Evolutionary conservation across 2,888 invertebrate genomes (phyloP), one percentile per base, ranked within the genome.

Genomic region (Catocala sponsa): DNA sequence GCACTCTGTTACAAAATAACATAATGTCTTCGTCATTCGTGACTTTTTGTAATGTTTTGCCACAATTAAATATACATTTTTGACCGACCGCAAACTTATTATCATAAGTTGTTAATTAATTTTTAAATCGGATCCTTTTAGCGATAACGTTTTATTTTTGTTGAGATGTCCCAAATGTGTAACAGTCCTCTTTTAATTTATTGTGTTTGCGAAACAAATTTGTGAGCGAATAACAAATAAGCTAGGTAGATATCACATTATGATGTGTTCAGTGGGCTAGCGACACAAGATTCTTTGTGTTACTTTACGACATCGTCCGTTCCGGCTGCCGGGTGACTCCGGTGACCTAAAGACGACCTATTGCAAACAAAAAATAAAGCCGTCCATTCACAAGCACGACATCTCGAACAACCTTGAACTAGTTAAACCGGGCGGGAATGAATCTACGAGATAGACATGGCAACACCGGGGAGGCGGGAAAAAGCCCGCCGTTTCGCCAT

Each of bases 1-100:
- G 92, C 91, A 90, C 92, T 88, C 88, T 55, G 87, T 89, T 89
- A 90, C 90, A 86, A 91, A 90, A 92, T 90, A 91, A 87, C 86
- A 82, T 85, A 86, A 88, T 84, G 84, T 83, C 83, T 85, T 87
- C 87, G 87, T 88, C 89, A 89, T 88, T 83, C 80, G 79, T 81
- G 70, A 81, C 80, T 87, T 90, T 89, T 91, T 90, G 80, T 83
- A 63, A 73, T 81, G 80, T 88, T 89, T 90, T 87, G 83, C 79
- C 83, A 89, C 87, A 89, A 89, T 90, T 87, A 90, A 88, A 89
- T 84, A 80, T 79, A 82, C 84, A 87, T 88, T 87, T 87, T 83
- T 83, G 81, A 80, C 76, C 82, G 79, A 80, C 81, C 85, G 82
- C 80, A 83, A 84, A 85, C 84, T 81, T 87, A 89, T 92, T 91